Evolutionary conservation across 2,888 invertebrate genomes (phyloP).

Genomic region (Frankliniella fusca): DNA sequence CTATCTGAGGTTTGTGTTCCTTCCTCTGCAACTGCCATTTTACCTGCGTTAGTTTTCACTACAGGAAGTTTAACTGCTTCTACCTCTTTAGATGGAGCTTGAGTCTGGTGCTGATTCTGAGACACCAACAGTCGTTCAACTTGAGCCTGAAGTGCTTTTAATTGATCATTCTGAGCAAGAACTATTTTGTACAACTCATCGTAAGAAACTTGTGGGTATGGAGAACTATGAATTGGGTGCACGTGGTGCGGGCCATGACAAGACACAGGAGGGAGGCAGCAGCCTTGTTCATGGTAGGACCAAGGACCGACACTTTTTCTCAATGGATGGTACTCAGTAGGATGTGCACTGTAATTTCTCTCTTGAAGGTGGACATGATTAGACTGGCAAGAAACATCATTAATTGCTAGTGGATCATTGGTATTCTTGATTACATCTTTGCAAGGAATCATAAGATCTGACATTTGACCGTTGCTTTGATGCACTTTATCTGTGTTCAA

Average conservation of each 20-base stretch:
- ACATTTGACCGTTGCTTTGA: too few species aligned
- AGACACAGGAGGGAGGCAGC: not conserved
- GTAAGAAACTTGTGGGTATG: not conserved
- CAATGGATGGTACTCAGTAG: not conserved
- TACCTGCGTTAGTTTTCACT: not conserved
- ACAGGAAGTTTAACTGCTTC: not conserved
- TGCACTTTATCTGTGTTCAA: too few species aligned
- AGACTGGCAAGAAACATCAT: not conserved
- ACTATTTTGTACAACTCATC: slow-evolving; percentile 11
- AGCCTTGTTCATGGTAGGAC: not conserved
- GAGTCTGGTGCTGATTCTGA: not conserved
- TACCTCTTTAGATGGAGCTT: not conserved
- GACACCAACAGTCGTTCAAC: not conserved
- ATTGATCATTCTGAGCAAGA: slow-evolving; percentile 13
- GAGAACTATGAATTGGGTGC: not conserved
- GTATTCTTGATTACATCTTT: too few species aligned
- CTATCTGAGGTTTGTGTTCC: not conserved
- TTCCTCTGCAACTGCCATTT: not conserved
- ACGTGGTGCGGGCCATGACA: not conserved
- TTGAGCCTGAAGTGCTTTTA: not conserved
- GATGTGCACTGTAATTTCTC: not conserved
- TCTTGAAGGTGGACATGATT: not conserved
- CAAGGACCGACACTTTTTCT: not conserved
- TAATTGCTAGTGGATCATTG: not conserved
- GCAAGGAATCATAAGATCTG: too few species aligned